These are phyloP conservation scores for Shargacucullia verbasci DNA, from an alignment of 2,888 invertebrate genomes.

Conservation along the genomic window DNA sequence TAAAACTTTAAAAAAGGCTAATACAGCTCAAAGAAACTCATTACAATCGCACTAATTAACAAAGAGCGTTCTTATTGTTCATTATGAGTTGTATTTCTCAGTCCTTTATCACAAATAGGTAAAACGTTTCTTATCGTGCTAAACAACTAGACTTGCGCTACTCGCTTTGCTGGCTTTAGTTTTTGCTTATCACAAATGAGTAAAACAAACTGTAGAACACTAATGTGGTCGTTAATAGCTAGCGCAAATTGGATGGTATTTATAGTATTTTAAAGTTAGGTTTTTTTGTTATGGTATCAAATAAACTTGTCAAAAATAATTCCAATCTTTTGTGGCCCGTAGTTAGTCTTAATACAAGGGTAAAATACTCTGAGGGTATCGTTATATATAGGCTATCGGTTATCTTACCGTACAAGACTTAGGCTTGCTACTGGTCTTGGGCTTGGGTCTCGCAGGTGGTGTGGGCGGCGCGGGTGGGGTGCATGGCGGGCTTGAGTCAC, in stretches of 20 bases:
- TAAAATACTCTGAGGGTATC: background rate
- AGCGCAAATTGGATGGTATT: background rate
- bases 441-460: constrained; percentile 73
- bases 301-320: no score
- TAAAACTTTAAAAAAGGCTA: no score
- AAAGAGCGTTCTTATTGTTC: constrained; percentile 37
- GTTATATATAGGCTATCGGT: no score
- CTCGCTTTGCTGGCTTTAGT: constrained; percentile 25
- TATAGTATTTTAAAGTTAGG: no score
- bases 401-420: constrained; percentile 73
- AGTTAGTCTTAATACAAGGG: constrained; percentile 9
- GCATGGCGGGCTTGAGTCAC: constrained; percentile 81
- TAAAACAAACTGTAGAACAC: background rate
- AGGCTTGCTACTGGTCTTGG: constrained; percentile 64
- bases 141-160: constrained; percentile 23
- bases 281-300: no score
- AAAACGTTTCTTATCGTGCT: constrained; percentile 49
- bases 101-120: constrained; percentile 31
- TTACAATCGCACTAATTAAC: constrained; percentile 47
- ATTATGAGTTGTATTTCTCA: constrained; percentile 42
- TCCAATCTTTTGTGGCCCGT: no score
- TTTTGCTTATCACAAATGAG: background rate
- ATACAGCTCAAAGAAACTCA: constrained; percentile 27
- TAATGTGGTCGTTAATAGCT: no score
- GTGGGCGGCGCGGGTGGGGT: constrained; percentile 76